Base-by-base conservation (phyloP, 2,797 vertebrate genomes). In the Fistularia tabacaria region DNA sequence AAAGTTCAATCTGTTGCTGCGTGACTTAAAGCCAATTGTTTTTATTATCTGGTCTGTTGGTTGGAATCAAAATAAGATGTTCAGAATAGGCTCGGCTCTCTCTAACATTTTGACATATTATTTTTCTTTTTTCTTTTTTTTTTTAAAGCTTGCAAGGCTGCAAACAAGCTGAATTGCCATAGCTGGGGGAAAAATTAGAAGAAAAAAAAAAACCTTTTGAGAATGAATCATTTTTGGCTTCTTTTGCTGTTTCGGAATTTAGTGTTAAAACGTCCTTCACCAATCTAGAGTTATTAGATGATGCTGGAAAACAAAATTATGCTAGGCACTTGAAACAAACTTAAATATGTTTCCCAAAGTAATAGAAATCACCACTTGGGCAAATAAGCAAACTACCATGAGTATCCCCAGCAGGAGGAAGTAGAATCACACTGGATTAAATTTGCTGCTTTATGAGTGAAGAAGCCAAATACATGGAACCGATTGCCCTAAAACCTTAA, bases 11-110 rank as follows among this genome's bases (percentile, higher is more conserved):
- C 3, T 10, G 10, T 8, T 1, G 10, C 8, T 8, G 58, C 60
- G 48, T 84, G 77, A 59, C 64, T 68, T 50, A 36, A 44, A 59
- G 72, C 62, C 71, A 76, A 81, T 81, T 81, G 64, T 56, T 77
- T 56, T 69, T 46, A 81, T 83, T 74, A 76, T 56, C n/a, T 10
- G 57, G 49, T 71, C 57, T 54, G 52, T 57, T 57, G 66, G 64
- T 69, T 47, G 42, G 49, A 61, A 13, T 37, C 11, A 61, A 52
- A 65, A 59, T 63, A 14, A 10, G 7, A 25, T 63, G 42, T 48
- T 38, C 38, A 36, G 41, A 59, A 57, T 50, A 45, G 64, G 65
- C 71, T 50, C 51, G 14, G 25, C 25, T 25, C 25, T 25, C 25
- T 64, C 37, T 36, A 64, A 55, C 49, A 46, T 54, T 52, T 10